phyloP scores from a whole-genome alignment of 2,113 vertebrate species.

The Perognathus longimembris region DNA sequence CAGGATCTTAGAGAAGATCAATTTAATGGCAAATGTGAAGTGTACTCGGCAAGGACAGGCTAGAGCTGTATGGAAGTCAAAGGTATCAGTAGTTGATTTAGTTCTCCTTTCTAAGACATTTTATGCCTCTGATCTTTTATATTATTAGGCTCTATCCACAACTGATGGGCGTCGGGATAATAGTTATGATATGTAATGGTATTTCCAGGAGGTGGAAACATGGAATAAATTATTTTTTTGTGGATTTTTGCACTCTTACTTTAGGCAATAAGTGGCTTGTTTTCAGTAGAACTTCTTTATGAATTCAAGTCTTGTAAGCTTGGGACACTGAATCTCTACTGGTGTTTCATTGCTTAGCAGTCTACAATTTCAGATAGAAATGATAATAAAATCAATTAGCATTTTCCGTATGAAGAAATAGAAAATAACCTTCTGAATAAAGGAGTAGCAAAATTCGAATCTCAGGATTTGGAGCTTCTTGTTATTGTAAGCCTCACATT shows the following conservation, averaged over 20 bases:
- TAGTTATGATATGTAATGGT: background rate
- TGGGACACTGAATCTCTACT: background rate
- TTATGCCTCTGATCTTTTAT: conserved; percentile 14
- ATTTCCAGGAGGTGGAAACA: background rate
- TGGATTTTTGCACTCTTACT: background rate
- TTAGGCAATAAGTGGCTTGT: background rate
- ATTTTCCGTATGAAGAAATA: conserved; percentile 48
- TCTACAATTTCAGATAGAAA: conserved; percentile 47
- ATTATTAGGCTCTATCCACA: conserved; percentile 43
- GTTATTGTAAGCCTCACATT: background rate
- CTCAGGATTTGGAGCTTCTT: background rate
- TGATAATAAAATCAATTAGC: conserved; percentile 10
- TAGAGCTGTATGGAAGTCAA: background rate
- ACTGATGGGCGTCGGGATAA: conserved; percentile 11
- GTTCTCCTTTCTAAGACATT: background rate
- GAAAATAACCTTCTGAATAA: conserved; percentile 41
- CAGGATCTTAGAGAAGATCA: background rate
- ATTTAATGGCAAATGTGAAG: background rate
- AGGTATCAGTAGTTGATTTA: background rate
- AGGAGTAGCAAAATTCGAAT: conserved; percentile 7
- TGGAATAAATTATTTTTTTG: background rate
- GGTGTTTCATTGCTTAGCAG: background rate
- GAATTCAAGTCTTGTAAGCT: conserved; percentile 48
- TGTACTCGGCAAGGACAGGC: background rate
- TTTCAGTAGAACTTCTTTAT: conserved; percentile 3